Evolutionary conservation across 1,140 invertebrate species (phyloP), one percentile per base, ranked within the genome.

Genomic region (Macrosteles quadrilineatus): DNA sequence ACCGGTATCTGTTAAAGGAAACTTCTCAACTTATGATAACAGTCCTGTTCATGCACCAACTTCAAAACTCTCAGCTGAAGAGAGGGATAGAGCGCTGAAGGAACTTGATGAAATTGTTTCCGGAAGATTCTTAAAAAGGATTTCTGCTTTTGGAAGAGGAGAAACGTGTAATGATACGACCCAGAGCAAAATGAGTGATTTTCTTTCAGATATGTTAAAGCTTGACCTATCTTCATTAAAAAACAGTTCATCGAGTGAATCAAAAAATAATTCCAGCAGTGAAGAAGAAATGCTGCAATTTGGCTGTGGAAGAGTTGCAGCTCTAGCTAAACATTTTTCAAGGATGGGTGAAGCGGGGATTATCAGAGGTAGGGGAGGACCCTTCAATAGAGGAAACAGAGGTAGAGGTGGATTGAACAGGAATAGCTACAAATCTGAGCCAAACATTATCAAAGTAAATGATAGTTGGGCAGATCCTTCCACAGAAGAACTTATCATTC

Each of bases 321-420:
- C 85, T 14, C 75, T 88, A 53, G 84, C 87, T 1, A 84, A 84
- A 73, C 85, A 85, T 74, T 89, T 88, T 73, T 84, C 83, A 0
- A 76, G 80, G 55, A 77, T 85, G 0, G 83, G 81, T 0, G 80
- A 83, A 40, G 78, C 79, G 0, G 81, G 81, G 14, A 64, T 83
- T 4, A 83, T 83, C 17, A 77, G 81, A 50, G 74, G 74, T 25
- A 70, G 68, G 65, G 57, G 68, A 3, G 30, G 69, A 14, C 25
- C 23, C 12, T 64, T 36, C 12, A 53, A 43, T 57, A 21, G 62
- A 27, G 30, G 23, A 30, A 29, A n/a, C 55, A 32, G 32, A 68
- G 55, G 66, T 27, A 45, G 69, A 19, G 32, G 27, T 21, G 65
- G 64, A 55, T 59, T 59, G 23, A 32, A 25, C 6, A 55, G 29